Evolutionary conservation across 2,797 vertebrate genomes (phyloP).

Genomic region (Numenius phaeopus): DNA sequence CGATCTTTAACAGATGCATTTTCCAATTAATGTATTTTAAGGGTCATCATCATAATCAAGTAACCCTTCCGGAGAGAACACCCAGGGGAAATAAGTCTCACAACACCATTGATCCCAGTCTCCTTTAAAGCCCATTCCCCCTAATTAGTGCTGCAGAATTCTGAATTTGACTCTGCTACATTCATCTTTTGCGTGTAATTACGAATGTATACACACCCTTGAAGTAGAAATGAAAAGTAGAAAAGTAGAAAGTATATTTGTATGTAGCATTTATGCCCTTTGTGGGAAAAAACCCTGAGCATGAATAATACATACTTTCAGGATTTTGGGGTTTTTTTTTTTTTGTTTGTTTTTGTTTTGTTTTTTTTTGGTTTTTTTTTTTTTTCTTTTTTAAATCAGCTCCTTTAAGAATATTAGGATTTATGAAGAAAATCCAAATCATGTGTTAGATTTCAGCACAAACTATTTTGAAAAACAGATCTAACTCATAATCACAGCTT

Average conservation of each 20-base stretch:
- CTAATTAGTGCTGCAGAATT: neutral
- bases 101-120: neutral
- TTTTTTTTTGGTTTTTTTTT: no score
- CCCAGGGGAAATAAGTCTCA: neutral
- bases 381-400: neutral
- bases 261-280: neutral
- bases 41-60: neutral
- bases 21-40: neutral
- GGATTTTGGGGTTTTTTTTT: no score
- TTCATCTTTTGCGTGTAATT: neutral
- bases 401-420: neutral
- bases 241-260: neutral
- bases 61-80: neutral
- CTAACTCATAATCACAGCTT: neutral
- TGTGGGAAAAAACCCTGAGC: neutral
- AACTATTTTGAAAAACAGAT: neutral
- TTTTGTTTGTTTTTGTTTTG: no score
- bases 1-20: neutral
- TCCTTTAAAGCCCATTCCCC: neutral
- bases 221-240: neutral
- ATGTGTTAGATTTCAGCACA: neutral
- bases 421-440: neutral
- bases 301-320: neutral
- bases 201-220: neutral
- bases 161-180: neutral